These are phyloP conservation scores for Prionailurus viverrinus DNA, from an alignment of 2,113 vertebrate species.

Conservation along the genomic window DNA sequence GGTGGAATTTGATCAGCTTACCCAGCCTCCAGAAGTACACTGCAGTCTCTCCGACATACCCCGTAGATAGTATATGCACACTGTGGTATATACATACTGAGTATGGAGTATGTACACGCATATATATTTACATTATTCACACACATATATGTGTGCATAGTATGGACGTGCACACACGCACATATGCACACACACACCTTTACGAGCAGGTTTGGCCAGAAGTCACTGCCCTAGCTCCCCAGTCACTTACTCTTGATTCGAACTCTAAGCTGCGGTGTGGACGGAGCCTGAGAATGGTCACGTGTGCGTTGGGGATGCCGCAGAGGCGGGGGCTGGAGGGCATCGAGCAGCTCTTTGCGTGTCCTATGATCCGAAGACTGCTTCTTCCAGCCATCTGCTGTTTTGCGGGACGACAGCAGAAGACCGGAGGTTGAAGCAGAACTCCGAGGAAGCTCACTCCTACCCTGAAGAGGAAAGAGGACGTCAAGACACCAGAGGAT, in stretches of 20 bases:
- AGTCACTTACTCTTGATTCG: background rate
- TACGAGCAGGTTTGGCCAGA: background rate
- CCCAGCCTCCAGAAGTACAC: background rate
- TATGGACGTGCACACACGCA: fast-evolving
- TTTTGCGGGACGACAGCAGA: background rate
- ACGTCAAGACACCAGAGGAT: fast-evolving
- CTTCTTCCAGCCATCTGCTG: background rate
- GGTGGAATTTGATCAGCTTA: background rate
- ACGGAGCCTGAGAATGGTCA: no score
- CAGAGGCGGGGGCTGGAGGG: background rate
- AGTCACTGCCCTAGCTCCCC: background rate
- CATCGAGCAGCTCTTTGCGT: background rate
- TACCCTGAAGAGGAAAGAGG: background rate
- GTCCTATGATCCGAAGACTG: background rate
- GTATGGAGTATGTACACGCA: fast-evolving
- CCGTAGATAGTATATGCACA: background rate
- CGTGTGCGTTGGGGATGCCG: no score
- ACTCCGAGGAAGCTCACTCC: background rate
- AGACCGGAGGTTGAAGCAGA: background rate
- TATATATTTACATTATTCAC: no score
- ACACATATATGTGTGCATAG: background rate
- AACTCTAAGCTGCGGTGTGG: background rate
- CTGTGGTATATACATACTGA: background rate
- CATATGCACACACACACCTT: background rate
- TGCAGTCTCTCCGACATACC: background rate